These are phyloP conservation scores for Patella vulgata DNA, from an alignment of 1,140 invertebrate species.

Conservation along the genomic window DNA sequence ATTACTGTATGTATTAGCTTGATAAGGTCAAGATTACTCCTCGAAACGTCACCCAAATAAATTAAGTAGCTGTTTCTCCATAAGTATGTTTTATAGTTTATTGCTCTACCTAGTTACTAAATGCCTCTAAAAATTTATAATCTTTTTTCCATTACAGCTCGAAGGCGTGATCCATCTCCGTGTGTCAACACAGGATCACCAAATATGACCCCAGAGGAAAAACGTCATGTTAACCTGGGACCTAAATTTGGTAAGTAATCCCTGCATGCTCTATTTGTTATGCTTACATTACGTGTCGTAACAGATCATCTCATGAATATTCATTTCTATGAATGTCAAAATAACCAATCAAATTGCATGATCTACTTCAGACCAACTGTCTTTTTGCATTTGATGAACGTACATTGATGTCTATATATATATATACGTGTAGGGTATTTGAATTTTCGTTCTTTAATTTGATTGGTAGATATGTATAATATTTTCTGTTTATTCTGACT, in stretches of 20 bases:
- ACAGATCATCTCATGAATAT: slow-evolving; percentile 16
- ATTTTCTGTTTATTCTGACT: too few species aligned
- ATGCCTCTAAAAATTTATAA: too few species aligned
- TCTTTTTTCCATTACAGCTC: slow-evolving; percentile 27
- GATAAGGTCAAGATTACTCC: too few species aligned
- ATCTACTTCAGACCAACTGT: neutral
- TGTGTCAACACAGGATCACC: slow-evolving; percentile 40
- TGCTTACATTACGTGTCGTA: slow-evolving; percentile 2
- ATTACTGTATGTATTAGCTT: too few species aligned
- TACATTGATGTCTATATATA: neutral
- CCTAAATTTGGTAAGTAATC: slow-evolving; percentile 75
- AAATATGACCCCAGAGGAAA: slow-evolving; percentile 36
- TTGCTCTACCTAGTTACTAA: too few species aligned
- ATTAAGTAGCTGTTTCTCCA: too few species aligned
- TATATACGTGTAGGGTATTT: neutral
- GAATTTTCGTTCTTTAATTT: too few species aligned
- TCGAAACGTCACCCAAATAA: too few species aligned
- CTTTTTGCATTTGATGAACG: neutral
- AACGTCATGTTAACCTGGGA: slow-evolving; percentile 47
- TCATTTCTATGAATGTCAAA: slow-evolving; percentile 14
- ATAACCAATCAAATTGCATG: neutral
- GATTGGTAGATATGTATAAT: too few species aligned
- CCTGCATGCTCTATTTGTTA: slow-evolving; percentile 7
- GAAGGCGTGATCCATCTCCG: slow-evolving; percentile 46
- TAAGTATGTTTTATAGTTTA: too few species aligned